Evolutionary conservation across 2,888 invertebrate genomes (phyloP).

Genomic region (Podotricha telesiphe): DNA sequence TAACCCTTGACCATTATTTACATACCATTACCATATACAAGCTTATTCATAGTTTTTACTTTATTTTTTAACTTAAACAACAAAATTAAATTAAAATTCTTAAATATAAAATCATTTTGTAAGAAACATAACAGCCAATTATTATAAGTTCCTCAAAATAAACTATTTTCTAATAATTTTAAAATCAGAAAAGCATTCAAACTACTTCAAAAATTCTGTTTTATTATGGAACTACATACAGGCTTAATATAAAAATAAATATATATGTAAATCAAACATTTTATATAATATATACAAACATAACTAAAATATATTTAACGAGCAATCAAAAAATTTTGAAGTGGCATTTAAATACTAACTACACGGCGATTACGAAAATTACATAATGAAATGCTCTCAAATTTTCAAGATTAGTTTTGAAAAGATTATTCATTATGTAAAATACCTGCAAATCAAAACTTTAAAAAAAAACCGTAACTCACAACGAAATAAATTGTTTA

Average conservation of each 20-base stretch:
- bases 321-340: slow-evolving; percentile 1
- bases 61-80: slow-evolving; percentile 16
- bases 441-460: too few species aligned
- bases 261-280: slow-evolving; percentile 4
- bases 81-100: slow-evolving; percentile 22
- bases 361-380: slow-evolving; percentile 20
- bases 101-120: not conserved
- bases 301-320: slow-evolving; percentile 7
- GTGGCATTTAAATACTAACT: slow-evolving; percentile 13
- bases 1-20: slow-evolving; percentile 28
- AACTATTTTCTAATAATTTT: not conserved
- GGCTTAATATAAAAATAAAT: slow-evolving; percentile 18
- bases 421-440: not conserved
- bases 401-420: slow-evolving; percentile 25
- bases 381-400: not conserved
- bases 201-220: not conserved
- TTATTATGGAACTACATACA: slow-evolving; percentile 21
- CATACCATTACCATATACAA: slow-evolving; percentile 28
- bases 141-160: not conserved
- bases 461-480: too few species aligned
- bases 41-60: not conserved
- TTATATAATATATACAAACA: slow-evolving; percentile 17
- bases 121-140: slow-evolving; percentile 16
- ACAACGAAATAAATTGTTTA: not conserved
- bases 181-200: not conserved